Evolutionary conservation across 2,888 invertebrate genomes (phyloP).

Genomic region (Heliothis peltigera): DNA sequence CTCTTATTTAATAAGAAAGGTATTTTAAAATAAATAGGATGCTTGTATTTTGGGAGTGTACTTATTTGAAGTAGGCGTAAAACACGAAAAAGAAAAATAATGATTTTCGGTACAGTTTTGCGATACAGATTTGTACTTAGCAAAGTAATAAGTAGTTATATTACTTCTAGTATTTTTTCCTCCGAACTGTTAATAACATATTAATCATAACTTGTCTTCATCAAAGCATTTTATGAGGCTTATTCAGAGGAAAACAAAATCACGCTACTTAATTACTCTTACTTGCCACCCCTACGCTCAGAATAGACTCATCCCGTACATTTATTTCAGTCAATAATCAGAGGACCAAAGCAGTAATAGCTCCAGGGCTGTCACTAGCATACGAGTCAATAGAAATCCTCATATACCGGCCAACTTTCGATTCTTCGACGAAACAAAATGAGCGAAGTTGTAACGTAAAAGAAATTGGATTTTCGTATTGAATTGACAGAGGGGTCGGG

Average conservation of each 20-base stretch:
- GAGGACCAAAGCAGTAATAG: constrained; percentile 70
- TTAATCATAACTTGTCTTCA: constrained; percentile 24
- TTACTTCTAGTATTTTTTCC: neutral
- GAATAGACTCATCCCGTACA: constrained; percentile 63
- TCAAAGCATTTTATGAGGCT: constrained; percentile 21
- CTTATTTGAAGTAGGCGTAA: constrained; percentile 23
- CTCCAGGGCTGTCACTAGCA: constrained; percentile 74
- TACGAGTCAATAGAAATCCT: constrained; percentile 77
- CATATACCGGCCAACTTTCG: constrained; percentile 74
- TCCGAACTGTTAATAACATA: neutral
- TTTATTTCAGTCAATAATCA: constrained; percentile 74
- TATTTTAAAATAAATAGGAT: constrained; percentile 54
- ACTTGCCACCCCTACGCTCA: constrained; percentile 61
- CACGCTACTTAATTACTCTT: constrained; percentile 47
- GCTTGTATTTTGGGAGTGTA: constrained; percentile 26
- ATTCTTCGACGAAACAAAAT: constrained; percentile 79
- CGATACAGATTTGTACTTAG: neutral
- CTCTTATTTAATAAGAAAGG: constrained; percentile 53
- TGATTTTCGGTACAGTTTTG: neutral
- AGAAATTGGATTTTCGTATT: constrained; percentile 87
- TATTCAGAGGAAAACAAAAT: constrained; percentile 43
- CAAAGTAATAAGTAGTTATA: neutral
- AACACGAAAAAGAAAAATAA: neutral
- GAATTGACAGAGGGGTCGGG: constrained; percentile 75
- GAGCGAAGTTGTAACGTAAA: constrained; percentile 83